Percentiles rank a stretch among this genome's conserved stretches.
Conservation (phyloP, 2,797 vertebrate species). For the Buceros bicornis region DNA sequence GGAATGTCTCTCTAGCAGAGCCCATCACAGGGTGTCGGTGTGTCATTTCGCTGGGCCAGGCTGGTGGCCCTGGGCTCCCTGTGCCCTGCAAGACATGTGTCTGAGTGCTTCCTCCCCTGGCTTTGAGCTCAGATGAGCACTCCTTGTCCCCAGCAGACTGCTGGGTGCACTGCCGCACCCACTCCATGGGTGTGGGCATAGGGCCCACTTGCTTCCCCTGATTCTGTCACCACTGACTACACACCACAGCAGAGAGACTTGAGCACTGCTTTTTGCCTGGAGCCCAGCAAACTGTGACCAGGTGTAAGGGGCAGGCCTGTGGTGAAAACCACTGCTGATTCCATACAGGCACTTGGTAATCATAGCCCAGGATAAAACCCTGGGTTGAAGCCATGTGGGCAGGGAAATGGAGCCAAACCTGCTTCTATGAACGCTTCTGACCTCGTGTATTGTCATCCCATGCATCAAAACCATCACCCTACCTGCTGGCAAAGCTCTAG, state of each 20-base stretch:
- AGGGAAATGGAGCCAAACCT: background rate
- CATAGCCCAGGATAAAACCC: background rate
- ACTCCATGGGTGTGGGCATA: fast-evolving
- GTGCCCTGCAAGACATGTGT: fast-evolving
- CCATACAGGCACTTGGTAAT: background rate
- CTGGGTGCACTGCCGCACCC: background rate
- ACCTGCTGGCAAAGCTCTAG: background rate
- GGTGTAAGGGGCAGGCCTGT: background rate
- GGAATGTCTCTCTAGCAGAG: fast-evolving
- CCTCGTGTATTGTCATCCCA: background rate
- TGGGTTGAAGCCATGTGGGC: background rate
- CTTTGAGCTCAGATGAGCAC: background rate
- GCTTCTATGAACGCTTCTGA: background rate
- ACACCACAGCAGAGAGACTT: background rate
- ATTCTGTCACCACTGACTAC: fast-evolving
- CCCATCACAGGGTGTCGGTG: fast-evolving
- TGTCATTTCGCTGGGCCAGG: background rate
- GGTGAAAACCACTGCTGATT: background rate
- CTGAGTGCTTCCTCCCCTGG: background rate
- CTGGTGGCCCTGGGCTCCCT: background rate
- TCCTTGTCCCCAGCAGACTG: fast-evolving
- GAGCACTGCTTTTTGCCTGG: background rate
- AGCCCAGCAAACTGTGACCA: background rate
- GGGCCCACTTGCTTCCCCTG: fast-evolving
- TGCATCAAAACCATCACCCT: background rate